Evolutionary conservation across 2,888 invertebrate species (phyloP).

Genomic region (Drosophila helvetica): DNA sequence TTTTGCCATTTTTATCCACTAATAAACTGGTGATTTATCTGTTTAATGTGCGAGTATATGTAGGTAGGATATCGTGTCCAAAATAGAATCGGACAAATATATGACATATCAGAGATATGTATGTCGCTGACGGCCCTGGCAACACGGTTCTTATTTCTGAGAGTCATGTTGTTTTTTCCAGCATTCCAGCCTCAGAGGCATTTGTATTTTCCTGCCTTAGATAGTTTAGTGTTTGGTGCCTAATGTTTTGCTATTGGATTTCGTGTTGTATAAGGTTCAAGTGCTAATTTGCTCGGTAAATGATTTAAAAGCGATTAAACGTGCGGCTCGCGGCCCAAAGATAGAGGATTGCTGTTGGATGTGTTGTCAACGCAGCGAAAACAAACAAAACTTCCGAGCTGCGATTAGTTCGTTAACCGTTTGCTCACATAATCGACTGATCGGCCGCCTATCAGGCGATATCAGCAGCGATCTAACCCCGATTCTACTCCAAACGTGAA

Average conservation of each 20-base stretch:
- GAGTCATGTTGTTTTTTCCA: slow-evolving; percentile 7
- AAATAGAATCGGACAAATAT: too few species aligned
- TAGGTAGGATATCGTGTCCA: too few species aligned
- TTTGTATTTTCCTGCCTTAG: too few species aligned
- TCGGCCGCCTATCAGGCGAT: slow-evolving; percentile 29
- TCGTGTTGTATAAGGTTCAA: slow-evolving; percentile 51
- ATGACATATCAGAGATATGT: neutral
- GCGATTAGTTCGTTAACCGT: slow-evolving; percentile 51
- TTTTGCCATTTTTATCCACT: too few species aligned
- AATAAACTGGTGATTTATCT: too few species aligned
- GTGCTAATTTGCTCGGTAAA: slow-evolving; percentile 65
- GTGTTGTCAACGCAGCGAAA: slow-evolving; percentile 13
- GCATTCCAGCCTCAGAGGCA: neutral
- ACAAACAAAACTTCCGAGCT: slow-evolving; percentile 36
- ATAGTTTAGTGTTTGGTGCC: neutral
- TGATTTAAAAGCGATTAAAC: slow-evolving; percentile 69
- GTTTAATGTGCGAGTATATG: too few species aligned
- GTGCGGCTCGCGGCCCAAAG: slow-evolving; percentile 32
- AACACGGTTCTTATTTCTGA: neutral
- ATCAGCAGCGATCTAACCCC: slow-evolving; percentile 32
- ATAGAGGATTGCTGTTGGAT: slow-evolving; percentile 35
- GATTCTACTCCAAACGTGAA: neutral
- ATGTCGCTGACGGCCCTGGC: neutral
- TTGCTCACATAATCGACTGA: slow-evolving; percentile 65
- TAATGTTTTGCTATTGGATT: slow-evolving; percentile 9